These are phyloP conservation scores for Metacarcinus magister DNA, from an alignment of 2,888 invertebrate species.

Conservation along the genomic window DNA sequence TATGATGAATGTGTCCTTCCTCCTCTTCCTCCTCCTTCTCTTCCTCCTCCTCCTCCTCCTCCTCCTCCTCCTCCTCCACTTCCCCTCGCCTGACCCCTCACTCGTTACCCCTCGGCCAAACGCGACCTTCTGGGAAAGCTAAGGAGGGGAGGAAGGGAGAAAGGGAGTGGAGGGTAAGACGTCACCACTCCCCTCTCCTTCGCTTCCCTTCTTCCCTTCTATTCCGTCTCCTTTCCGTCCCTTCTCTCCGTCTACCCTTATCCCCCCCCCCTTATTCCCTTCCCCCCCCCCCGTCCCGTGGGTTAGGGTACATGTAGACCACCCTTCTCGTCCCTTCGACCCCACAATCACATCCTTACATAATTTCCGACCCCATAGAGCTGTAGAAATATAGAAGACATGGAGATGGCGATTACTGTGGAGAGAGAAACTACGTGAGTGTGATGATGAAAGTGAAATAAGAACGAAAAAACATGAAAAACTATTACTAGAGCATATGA, in stretches of 20 bases:
- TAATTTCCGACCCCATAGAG: not conserved
- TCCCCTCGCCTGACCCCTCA: constrained; percentile 54
- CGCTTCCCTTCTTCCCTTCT: not conserved
- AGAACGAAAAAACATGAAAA: not conserved
- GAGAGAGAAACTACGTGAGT: not conserved
- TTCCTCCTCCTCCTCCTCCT: not conserved
- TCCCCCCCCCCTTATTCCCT: not conserved
- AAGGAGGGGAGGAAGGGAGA: not conserved
- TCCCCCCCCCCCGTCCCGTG: not conserved
- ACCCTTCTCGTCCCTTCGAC: not conserved
- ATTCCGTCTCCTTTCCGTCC: constrained; percentile 9
- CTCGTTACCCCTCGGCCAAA: constrained; percentile 62
- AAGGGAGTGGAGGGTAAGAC: not conserved
- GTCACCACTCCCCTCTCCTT: constrained; percentile 40
- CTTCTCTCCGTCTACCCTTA: not conserved
- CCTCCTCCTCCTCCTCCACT: constrained; percentile 21
- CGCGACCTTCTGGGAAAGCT: constrained; percentile 70
- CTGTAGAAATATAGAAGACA: not conserved
- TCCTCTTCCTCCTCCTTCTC: not conserved
- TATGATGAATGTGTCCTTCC: constrained; percentile 10
- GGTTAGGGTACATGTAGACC: not conserved
- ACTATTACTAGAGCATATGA: not conserved
- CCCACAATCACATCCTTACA: not conserved
- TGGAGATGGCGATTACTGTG: not conserved
- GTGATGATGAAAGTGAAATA: not conserved